Evolutionary conservation across 1,140 invertebrate species (phyloP).

Genomic region (Anagrus nilaparvatae): DNA sequence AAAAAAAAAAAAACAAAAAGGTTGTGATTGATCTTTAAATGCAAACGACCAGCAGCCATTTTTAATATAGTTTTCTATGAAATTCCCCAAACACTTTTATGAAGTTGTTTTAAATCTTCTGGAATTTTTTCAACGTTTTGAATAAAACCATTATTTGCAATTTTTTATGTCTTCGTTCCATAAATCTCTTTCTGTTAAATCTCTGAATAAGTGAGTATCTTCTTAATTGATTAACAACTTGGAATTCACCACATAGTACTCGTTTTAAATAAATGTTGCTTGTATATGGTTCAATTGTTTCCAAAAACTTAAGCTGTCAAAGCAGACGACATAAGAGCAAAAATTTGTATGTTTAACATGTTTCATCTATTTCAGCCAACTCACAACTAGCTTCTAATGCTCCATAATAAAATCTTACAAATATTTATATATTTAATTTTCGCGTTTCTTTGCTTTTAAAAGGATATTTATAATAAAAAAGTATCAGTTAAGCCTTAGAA

Average conservation of each 20-base stretch:
- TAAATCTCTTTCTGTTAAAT: too few species aligned
- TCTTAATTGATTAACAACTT: conserved; percentile 92
- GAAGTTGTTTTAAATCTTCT: conserved; percentile 82
- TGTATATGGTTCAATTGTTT: too few species aligned
- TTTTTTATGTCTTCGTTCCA: conserved; percentile 94
- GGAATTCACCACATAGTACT: conserved; percentile 81
- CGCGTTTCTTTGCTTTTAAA: conserved; percentile 81
- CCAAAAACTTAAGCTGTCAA: conserved; percentile 98
- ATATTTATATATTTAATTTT: conserved; percentile 87
- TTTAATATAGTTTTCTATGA: too few species aligned
- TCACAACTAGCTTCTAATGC: too few species aligned
- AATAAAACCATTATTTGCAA: conserved; percentile 71
- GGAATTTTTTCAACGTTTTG: too few species aligned
- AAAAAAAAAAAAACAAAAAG: too few species aligned
- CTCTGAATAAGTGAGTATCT: conserved; percentile 92
- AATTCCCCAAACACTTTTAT: conserved; percentile 99
- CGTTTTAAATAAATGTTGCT: too few species aligned
- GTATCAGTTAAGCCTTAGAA: conserved; percentile 96
- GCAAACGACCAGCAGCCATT: too few species aligned
- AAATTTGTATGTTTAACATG: conserved; percentile 84
- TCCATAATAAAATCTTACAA: conserved; percentile 93
- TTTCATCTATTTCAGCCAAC: too few species aligned
- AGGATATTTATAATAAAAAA: conserved; percentile 83
- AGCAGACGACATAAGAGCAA: conserved; percentile 98
- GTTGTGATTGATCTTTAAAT: conserved; percentile 98